Evolutionary conservation across 2,113 vertebrate genomes (phyloP).

Genomic region (Planiliza haematocheilus): DNA sequence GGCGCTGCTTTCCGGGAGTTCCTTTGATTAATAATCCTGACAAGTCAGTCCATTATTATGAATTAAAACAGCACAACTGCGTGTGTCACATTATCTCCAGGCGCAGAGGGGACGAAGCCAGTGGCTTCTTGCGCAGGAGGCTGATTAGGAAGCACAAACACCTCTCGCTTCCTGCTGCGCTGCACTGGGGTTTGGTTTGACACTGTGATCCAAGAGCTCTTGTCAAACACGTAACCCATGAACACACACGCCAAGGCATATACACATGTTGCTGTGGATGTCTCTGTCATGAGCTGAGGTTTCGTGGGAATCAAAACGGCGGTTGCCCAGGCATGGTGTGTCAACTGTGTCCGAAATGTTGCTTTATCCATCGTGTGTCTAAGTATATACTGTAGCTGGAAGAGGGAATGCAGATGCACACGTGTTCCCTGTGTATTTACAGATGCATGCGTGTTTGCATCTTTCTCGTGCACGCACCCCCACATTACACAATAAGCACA

Average conservation of each 20-base stretch:
- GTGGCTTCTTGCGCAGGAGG: slow-evolving; percentile 49
- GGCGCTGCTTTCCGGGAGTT: slow-evolving; percentile 48
- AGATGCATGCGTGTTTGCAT: slow-evolving; percentile 3
- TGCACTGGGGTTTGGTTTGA: slow-evolving; percentile 33
- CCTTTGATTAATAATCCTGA: slow-evolving; percentile 74
- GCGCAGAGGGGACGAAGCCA: slow-evolving; percentile 48
- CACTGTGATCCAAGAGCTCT: slow-evolving; percentile 53
- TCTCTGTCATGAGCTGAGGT: slow-evolving; percentile 11
- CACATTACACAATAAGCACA: slow-evolving; percentile 14
- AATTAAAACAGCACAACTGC: slow-evolving; percentile 64
- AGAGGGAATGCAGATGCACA: not conserved
- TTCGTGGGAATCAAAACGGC: slow-evolving; percentile 22
- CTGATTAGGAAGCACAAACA: slow-evolving; percentile 67
- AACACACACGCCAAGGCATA: slow-evolving; percentile 15
- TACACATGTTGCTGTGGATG: not conserved
- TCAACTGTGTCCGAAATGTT: not conserved
- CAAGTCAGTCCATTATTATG: slow-evolving; percentile 66
- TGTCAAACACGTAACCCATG: slow-evolving; percentile 19
- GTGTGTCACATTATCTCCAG: slow-evolving; percentile 60
- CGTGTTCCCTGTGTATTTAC: not conserved
- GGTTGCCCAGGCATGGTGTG: not conserved
- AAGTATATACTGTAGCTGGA: not conserved
- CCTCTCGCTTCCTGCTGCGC: slow-evolving; percentile 49
- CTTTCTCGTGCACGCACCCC: not conserved
- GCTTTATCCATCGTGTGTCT: not conserved